Percentiles rank a stretch among this genome's conserved stretches.
These are phyloP conservation scores for Agapostemon virescens DNA, from an alignment of 2,888 invertebrate species.

Conservation along the genomic window DNA sequence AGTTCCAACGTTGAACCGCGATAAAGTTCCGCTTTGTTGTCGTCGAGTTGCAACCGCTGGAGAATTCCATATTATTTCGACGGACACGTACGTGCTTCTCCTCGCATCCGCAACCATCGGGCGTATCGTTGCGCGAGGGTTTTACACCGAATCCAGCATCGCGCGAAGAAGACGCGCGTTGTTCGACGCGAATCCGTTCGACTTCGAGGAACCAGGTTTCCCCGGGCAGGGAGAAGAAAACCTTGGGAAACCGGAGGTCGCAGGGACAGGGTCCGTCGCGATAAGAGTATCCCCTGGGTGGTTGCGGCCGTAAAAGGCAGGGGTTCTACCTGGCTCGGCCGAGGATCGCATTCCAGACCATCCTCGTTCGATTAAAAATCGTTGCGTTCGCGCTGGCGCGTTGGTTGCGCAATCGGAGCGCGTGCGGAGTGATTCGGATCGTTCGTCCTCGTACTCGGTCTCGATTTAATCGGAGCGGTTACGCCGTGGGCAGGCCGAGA, in stretches of 20 bases:
- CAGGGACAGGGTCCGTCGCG: background rate
- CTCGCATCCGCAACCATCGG: too few relatives aligned
- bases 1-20: too few relatives aligned
- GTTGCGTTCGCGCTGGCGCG: background rate
- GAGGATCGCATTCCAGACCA: constrained; percentile 2
- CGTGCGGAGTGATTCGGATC: background rate
- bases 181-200: background rate
- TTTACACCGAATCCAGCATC: background rate
- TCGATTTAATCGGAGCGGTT: background rate
- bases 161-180: background rate
- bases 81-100: too few relatives aligned
- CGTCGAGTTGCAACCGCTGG: too few relatives aligned
- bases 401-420: background rate
- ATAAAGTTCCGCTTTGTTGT: too few relatives aligned
- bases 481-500: background rate
- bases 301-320: background rate
- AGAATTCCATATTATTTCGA: too few relatives aligned
- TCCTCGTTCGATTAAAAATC: constrained; percentile 7
- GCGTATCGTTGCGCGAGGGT: too few relatives aligned
- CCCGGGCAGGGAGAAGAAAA: background rate
- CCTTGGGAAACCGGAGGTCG: background rate
- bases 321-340: background rate
- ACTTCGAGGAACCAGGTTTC: background rate
- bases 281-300: background rate
- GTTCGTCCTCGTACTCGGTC: background rate